A percentile compares a stretch with the other conserved stretches of the same genome.
Evolutionary conservation across 2,888 invertebrate species (phyloP).

Genomic region (Rhogogaster chlorosoma): DNA sequence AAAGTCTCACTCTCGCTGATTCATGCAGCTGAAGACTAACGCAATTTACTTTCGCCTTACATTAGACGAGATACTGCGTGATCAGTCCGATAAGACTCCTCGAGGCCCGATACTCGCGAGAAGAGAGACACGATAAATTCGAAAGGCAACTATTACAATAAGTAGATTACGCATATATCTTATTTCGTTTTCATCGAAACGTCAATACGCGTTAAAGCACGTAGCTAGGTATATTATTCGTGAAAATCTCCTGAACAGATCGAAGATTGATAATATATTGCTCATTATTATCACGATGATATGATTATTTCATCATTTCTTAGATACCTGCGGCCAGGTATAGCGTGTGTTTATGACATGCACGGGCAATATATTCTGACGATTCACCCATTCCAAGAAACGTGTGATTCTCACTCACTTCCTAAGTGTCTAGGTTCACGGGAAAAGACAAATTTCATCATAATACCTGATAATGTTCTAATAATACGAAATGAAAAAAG

Average conservation of each 20-base stretch:
- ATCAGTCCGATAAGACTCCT: background rate
- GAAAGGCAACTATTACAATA: background rate
- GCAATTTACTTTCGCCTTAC: background rate
- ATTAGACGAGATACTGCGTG: background rate
- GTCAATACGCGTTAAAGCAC: background rate
- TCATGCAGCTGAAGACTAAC: conserved; percentile 2
- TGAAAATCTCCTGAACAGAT: background rate
- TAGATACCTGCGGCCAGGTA: background rate
- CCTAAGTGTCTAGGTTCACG: background rate
- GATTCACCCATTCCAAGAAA: background rate
- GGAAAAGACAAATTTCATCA: background rate
- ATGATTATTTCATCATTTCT: background rate
- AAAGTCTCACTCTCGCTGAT: conserved; percentile 56
- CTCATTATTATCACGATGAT: background rate
- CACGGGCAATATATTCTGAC: background rate
- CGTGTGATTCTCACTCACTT: background rate
- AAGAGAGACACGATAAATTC: background rate
- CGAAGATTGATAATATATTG: background rate
- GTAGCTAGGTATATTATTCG: background rate
- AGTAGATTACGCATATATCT: background rate
- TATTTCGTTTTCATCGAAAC: background rate
- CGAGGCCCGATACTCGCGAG: background rate
- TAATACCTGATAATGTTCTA: background rate
- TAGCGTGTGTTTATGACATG: background rate
- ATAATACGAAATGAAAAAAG: background rate